phyloP scores from a whole-genome alignment of 2,888 invertebrate genomes.

The Hedychridium roseum region DNA sequence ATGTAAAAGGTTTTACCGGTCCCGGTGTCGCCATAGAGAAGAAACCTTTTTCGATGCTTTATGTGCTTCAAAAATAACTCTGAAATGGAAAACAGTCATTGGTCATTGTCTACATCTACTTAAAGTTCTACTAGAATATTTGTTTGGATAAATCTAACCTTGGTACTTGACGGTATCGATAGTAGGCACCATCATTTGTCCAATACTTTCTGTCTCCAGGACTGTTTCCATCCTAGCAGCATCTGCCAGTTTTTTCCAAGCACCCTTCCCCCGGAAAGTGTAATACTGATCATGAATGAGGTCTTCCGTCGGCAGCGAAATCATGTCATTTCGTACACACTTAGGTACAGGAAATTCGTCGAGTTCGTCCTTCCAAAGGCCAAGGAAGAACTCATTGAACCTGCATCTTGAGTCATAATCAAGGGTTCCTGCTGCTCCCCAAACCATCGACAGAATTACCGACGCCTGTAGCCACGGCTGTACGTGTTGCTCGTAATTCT shows the following conservation, averaged over 20 bases:
- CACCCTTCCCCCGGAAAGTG: constrained; percentile 82
- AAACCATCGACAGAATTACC: constrained; percentile 77
- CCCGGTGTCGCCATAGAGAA: constrained; percentile 85
- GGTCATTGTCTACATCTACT: no score
- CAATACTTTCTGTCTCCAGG: constrained; percentile 72
- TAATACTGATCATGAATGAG: constrained; percentile 84
- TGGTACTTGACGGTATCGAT: constrained; percentile 85
- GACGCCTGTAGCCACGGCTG: constrained; percentile 80
- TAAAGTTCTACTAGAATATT: no score
- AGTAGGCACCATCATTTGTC: constrained; percentile 84
- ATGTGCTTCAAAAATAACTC: constrained; percentile 81
- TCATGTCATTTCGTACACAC: constrained; percentile 74
- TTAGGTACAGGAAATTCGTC: constrained; percentile 68
- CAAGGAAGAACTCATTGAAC: constrained; percentile 72
- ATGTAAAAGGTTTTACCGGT: constrained; percentile 88
- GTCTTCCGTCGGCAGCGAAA: constrained; percentile 80
- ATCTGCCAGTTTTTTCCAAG: constrained; percentile 89
- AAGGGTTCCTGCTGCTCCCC: constrained; percentile 87
- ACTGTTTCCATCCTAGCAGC: constrained; percentile 72
- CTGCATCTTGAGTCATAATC: constrained; percentile 75
- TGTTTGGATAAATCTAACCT: no score
- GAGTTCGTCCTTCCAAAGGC: constrained; percentile 65
- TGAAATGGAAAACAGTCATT: no score
- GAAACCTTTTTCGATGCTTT: constrained; percentile 72
- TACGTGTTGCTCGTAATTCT: constrained; percentile 76